These are phyloP conservation scores for Sialia sialis DNA, from an alignment of 2,113 vertebrate genomes.

Conservation along the genomic window DNA sequence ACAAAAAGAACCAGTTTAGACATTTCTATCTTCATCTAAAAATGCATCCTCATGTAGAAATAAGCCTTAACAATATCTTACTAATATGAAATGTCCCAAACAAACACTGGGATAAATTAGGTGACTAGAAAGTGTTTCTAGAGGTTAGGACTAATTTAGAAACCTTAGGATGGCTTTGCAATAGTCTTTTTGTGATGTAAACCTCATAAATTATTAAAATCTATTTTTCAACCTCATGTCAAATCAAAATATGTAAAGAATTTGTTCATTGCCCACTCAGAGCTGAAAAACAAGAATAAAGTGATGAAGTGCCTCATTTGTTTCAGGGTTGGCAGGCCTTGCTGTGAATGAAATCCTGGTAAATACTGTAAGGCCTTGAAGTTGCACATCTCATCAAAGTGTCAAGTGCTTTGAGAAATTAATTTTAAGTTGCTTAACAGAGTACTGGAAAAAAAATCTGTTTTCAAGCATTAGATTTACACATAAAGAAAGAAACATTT, in stretches of 20 bases:
- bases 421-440: background rate
- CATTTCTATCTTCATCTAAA: background rate
- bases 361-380: background rate
- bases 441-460: background rate
- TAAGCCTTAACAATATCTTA: background rate
- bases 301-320: background rate
- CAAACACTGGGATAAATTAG: background rate
- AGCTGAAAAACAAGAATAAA: background rate
- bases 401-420: background rate
- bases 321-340: background rate
- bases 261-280: background rate
- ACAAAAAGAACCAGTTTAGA: conserved; percentile 30
- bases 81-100: background rate
- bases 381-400: background rate
- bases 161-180: background rate
- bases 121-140: background rate
- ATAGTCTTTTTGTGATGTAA: background rate
- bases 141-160: background rate
- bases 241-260: background rate
- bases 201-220: background rate
- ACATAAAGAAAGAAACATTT: background rate
- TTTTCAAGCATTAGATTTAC: background rate
- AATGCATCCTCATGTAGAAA: background rate
- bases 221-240: background rate
- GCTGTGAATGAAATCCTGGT: background rate